Conservation (phyloP, 2,888 invertebrate species). For the Hirtodrosophila alboralis region DNA sequence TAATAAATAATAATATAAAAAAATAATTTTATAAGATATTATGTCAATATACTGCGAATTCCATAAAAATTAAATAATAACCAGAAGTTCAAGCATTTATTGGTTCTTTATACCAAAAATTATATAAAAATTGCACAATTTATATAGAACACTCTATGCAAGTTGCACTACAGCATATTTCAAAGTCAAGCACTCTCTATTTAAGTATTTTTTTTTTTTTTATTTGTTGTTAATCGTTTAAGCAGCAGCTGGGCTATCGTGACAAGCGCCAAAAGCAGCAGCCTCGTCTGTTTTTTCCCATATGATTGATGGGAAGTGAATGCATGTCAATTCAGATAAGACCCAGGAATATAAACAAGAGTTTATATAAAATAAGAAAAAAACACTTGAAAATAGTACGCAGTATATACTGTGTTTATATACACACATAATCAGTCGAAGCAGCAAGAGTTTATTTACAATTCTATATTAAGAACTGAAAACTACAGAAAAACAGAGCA, state of each 20-base stretch:
- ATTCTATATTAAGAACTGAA: constrained; percentile 30
- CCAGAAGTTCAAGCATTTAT: too few relatives aligned
- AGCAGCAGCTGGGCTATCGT: constrained; percentile 16
- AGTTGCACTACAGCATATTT: too few relatives aligned
- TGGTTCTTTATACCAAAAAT: too few relatives aligned
- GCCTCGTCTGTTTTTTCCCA: constrained; percentile 8
- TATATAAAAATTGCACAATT: too few relatives aligned
- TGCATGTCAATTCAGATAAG: constrained; percentile 57
- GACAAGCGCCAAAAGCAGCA: constrained; percentile 24
- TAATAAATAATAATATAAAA: too few relatives aligned
- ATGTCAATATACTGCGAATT: too few relatives aligned
- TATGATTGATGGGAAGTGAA: constrained; percentile 61
- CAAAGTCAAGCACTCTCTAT: too few relatives aligned
- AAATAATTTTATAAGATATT: too few relatives aligned
- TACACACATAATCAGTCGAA: constrained; percentile 26
- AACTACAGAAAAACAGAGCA: constrained; percentile 22
- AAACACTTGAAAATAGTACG: too few relatives aligned
- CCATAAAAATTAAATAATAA: too few relatives aligned
- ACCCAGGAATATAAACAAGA: constrained; percentile 22
- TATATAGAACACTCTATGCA: too few relatives aligned
- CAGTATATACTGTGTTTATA: constrained; percentile 8
- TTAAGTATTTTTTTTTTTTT: constrained; percentile 12
- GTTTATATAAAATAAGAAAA: too few relatives aligned
- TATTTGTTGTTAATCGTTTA: constrained; percentile 26
- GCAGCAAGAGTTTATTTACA: constrained; percentile 27